Evolutionary conservation across 35 echinoderm and acorn worm species (phyloP).

Genomic region (Lytechinus pictus): DNA sequence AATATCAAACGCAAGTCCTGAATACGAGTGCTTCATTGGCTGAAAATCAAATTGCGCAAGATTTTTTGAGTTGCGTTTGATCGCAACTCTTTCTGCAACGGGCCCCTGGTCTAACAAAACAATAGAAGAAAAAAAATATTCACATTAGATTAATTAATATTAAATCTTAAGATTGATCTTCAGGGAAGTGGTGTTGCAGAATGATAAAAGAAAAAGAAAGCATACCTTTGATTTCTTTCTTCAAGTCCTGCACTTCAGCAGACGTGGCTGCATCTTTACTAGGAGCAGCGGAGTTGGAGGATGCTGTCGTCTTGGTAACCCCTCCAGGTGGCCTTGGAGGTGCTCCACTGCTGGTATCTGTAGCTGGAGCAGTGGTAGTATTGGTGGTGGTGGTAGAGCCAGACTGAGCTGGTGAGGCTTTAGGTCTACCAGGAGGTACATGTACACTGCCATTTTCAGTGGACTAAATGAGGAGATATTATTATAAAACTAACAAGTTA

Average conservation of each 20-base stretch:
- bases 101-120: too few species aligned
- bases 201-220: not conserved
- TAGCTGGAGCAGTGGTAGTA: not conserved
- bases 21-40: too few species aligned
- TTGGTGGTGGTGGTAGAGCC: not conserved
- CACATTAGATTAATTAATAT: too few species aligned
- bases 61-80: too few species aligned
- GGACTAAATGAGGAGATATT: not conserved
- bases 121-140: too few species aligned
- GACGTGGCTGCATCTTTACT: not conserved
- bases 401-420: not conserved
- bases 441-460: slow-evolving; percentile 26
- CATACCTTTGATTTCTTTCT: slow-evolving; percentile 49
- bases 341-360: slow-evolving; percentile 9
- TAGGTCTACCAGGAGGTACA: not conserved
- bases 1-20: too few species aligned
- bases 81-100: too few species aligned
- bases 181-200: too few species aligned
- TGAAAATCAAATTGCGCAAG: too few species aligned
- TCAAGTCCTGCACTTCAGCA: slow-evolving; percentile 54
- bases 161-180: too few species aligned
- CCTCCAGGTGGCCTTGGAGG: not conserved
- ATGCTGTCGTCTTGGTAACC: not conserved
- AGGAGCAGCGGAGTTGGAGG: not conserved
- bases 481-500: not conserved